Evolutionary conservation across 2,888 invertebrate species (phyloP).

Genomic region (Eumerus sabulonum): DNA sequence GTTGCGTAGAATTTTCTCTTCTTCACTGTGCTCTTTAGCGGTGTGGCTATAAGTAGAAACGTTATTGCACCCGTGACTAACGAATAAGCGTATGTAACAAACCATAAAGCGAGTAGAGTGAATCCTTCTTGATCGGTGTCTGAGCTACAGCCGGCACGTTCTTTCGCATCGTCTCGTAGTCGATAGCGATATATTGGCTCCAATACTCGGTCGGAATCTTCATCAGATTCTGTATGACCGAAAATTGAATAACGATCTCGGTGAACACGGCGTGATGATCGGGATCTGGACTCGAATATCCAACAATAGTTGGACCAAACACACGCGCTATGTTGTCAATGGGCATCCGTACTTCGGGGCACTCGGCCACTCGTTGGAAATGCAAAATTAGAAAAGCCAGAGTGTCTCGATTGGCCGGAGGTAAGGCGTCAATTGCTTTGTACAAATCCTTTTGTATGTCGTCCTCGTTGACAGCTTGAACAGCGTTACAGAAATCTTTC

Average conservation of each 20-base stretch:
- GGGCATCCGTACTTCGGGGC: slow-evolving; percentile 94
- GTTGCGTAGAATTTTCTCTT: slow-evolving; percentile 77
- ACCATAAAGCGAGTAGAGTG: slow-evolving; percentile 75
- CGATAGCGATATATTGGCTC: slow-evolving; percentile 78
- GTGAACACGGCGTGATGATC: slow-evolving; percentile 86
- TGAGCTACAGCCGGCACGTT: slow-evolving; percentile 64
- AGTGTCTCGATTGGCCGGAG: slow-evolving; percentile 96
- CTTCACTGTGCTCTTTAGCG: slow-evolving; percentile 76
- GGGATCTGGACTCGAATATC: slow-evolving; percentile 88
- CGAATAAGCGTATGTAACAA: slow-evolving; percentile 23
- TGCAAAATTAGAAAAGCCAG: slow-evolving; percentile 95
- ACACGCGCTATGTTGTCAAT: slow-evolving; percentile 92
- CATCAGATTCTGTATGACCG: slow-evolving; percentile 85
- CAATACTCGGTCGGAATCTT: slow-evolving; percentile 88
- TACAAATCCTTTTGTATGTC: slow-evolving; percentile 80
- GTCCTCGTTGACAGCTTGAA: slow-evolving; percentile 82
- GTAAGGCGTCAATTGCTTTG: slow-evolving; percentile 90
- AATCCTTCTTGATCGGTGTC: slow-evolving; percentile 70
- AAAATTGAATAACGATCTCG: slow-evolving; percentile 88
- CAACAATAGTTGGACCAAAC: slow-evolving; percentile 96
- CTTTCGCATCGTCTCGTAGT: slow-evolving; percentile 68
- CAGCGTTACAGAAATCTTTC: slow-evolving; percentile 82
- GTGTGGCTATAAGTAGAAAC: slow-evolving; percentile 73
- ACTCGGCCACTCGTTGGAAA: slow-evolving; percentile 92
- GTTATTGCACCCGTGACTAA: neutral